Evolutionary conservation across 2,113 vertebrate species (phyloP), one percentile per base, ranked within the genome.

Genomic region (Actenoides lindsayi): DNA sequence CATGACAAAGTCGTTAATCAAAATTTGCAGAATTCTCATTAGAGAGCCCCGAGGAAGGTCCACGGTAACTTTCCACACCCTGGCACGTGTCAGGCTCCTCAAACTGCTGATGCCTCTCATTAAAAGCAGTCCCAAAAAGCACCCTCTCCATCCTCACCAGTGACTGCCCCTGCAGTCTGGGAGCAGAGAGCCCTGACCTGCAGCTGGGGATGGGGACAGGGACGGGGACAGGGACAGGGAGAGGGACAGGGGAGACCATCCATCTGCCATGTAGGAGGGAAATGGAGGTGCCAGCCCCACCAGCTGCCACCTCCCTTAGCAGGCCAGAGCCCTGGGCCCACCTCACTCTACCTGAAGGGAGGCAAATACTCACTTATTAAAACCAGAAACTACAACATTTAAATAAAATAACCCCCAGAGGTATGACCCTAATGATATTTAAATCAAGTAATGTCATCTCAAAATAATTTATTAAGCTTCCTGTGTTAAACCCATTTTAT

Each of bases 381-480:
- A 64, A 37, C 86, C 13, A 68, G 33, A 41, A 90, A 46, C 65
- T 15, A 13, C 7, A 30, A n/a, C 27, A 8, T 90, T 97, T 59
- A 71, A 85, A 89, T 77, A 85, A 96, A 94, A 94, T 51, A 11
- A 44, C 70, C 63, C 87, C 39, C 75, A 67, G 90, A 59, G 67
- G 56, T 10, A 79, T 46, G 46, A 21, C 41, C 25, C 24, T 64
- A 78, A 70, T 76, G 39, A 13, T 78, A 71, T 65, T 89, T 94
- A 54, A 87, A 83, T 42, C 30, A 69, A 84, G 33, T 44, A 42
- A 57, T 87, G 53, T 53, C 20, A 4, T 48, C 95, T 93, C 13
- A 3, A 90, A 96, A 89, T 87, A 78, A 84, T 93, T 86, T 67
- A 77, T 86, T 82, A 83, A 79, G 68, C 51, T 77, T 92, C 76